Percentiles rank a stretch among this genome's conserved stretches.
phyloP scores from a whole-genome alignment of 2,888 invertebrate genomes.

The Polietes domitor region DNA sequence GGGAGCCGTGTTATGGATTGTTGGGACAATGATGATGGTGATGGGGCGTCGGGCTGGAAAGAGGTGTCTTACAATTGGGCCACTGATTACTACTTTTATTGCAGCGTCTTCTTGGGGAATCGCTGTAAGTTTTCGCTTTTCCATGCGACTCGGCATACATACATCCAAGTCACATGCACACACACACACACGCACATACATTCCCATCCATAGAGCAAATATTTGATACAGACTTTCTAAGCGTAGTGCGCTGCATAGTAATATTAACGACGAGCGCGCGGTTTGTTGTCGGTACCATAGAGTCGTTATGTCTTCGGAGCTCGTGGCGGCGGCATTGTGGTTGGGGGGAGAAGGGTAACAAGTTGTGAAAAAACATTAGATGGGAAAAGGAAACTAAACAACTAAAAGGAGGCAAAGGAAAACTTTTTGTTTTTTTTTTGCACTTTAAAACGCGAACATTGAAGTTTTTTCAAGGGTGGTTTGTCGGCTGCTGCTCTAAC shows the following conservation, averaged over 20 bases:
- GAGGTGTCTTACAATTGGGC: conserved; percentile 61
- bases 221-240: conserved; percentile 23
- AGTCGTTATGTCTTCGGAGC: conserved; percentile 37
- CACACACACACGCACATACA: no score
- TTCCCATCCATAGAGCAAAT: conserved; percentile 1
- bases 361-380: conserved; percentile 65
- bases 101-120: conserved; percentile 67
- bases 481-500: conserved; percentile 69
- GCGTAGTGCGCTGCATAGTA: conserved; percentile 39
- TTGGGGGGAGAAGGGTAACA: conserved; percentile 54
- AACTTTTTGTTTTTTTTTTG: conserved; percentile 62
- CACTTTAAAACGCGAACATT: conserved; percentile 72
- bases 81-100: conserved; percentile 81
- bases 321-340: not conserved
- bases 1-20: conserved; percentile 7
- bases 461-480: conserved; percentile 76
- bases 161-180: not conserved
- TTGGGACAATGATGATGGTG: not conserved
- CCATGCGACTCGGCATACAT: not conserved
- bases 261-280: conserved; percentile 57
- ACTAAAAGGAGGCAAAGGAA: conserved; percentile 60
- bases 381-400: conserved; percentile 66
- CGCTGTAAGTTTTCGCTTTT: conserved; percentile 66
- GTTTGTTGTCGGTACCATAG: conserved; percentile 45
- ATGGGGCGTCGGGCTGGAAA: conserved; percentile 13